Evolutionary conservation across 2,113 vertebrate genomes (phyloP).

Genomic region (Dolichallabes microphthalmus): DNA sequence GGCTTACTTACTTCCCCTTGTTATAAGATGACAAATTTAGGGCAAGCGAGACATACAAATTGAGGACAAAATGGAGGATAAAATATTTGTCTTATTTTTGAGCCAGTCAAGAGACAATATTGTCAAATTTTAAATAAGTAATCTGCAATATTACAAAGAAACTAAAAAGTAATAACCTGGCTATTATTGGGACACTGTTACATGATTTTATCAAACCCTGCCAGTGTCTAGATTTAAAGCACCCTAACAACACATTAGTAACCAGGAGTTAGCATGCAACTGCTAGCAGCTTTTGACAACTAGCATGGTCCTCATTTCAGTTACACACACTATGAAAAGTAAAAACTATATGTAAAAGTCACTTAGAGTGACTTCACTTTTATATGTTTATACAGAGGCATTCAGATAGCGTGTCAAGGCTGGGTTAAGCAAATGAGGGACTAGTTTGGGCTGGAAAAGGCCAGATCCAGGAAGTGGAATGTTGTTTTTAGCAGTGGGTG

Average conservation of each 20-base stretch:
- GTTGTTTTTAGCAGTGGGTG: conserved; percentile 64
- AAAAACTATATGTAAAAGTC: neutral
- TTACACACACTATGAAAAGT: neutral
- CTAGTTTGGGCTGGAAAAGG: conserved; percentile 19
- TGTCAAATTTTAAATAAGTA: neutral
- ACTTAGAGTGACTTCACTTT: neutral
- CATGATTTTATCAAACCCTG: neutral
- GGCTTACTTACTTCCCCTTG: neutral
- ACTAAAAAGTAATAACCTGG: neutral
- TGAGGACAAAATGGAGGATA: neutral
- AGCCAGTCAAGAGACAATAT: neutral
- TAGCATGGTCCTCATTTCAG: neutral
- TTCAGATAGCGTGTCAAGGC: conserved; percentile 19
- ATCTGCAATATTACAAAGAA: neutral
- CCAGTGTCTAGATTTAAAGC: neutral
- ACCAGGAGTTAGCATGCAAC: neutral
- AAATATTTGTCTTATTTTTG: neutral
- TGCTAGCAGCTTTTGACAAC: neutral
- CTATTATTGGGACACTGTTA: neutral
- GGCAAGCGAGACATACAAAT: neutral
- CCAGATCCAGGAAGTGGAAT: conserved; percentile 65
- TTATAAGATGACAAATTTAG: neutral
- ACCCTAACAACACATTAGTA: neutral
- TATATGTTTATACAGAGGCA: too few species aligned
- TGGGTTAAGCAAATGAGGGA: neutral